Evolutionary conservation across 2,113 vertebrate genomes (phyloP).

Genomic region (Mormoops blainvillei): DNA sequence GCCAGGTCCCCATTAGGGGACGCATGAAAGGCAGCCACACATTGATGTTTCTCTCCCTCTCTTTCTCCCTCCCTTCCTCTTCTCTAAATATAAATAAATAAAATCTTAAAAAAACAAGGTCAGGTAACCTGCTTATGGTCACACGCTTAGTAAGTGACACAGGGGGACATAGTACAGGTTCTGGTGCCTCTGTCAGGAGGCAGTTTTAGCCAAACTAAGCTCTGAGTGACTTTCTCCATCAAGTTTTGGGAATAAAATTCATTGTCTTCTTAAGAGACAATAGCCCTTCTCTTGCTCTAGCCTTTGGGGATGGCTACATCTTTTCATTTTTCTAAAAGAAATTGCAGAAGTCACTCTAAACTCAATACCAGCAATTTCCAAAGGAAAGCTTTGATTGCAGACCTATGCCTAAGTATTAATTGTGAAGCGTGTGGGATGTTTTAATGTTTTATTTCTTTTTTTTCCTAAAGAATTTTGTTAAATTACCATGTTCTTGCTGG

Average conservation of each 20-base stretch:
- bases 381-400: not conserved
- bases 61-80: too few relatives aligned
- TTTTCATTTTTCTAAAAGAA: conserved; percentile 34
- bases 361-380: not conserved
- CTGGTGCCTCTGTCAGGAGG: not conserved
- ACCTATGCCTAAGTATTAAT: not conserved
- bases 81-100: too few relatives aligned
- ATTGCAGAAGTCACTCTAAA: not conserved
- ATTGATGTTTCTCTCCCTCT: too few relatives aligned
- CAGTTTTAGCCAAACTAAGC: not conserved
- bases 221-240: not conserved
- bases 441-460: not conserved
- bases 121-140: not conserved
- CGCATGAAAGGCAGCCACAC: too few relatives aligned
- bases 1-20: too few relatives aligned
- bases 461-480: not conserved
- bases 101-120: not conserved
- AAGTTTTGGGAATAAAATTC: not conserved
- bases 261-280: conserved; percentile 18
- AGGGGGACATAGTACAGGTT: not conserved
- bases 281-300: not conserved
- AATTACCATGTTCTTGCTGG: not conserved
- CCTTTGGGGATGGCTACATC: not conserved
- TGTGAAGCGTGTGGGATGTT: not conserved
- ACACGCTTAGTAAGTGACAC: not conserved